Evolutionary conservation across 2,797 vertebrate genomes (phyloP).

Genomic region (Brotula barbata): DNA sequence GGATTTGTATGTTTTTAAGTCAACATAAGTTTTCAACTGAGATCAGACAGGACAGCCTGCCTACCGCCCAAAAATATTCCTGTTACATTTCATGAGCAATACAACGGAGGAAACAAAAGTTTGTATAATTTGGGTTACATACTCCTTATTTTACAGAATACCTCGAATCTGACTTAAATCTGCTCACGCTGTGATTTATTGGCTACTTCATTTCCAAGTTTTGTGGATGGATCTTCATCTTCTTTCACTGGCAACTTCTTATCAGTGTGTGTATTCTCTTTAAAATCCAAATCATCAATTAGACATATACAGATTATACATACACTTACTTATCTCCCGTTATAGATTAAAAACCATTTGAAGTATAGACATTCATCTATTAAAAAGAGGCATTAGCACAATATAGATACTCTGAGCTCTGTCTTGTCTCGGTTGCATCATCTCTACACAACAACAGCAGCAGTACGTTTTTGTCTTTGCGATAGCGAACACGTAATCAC

Average conservation of each 20-base stretch:
- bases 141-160: slow-evolving; percentile 1
- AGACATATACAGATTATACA: slow-evolving; percentile 33
- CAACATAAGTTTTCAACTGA: slow-evolving; percentile 4
- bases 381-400: slow-evolving; percentile 32
- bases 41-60: not conserved
- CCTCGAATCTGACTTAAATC: slow-evolving; percentile 1
- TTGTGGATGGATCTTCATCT: slow-evolving; percentile 16
- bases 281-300: slow-evolving; percentile 1
- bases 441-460: slow-evolving; percentile 51
- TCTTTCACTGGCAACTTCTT: slow-evolving; percentile 16
- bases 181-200: slow-evolving; percentile 44
- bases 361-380: slow-evolving; percentile 28
- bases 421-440: slow-evolving; percentile 33
- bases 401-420: slow-evolving; percentile 35
- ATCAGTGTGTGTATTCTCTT: slow-evolving; percentile 15
- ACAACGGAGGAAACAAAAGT: slow-evolving; percentile 1
- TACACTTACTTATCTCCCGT: slow-evolving; percentile 23
- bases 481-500: slow-evolving; percentile 44
- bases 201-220: slow-evolving; percentile 24
- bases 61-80: slow-evolving; percentile 4
- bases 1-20: slow-evolving; percentile 34
- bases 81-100: not conserved
- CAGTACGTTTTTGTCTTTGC: slow-evolving; percentile 36
- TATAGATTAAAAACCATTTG: slow-evolving; percentile 21
- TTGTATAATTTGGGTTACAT: slow-evolving; percentile 15